Evolutionary conservation across 2,113 vertebrate genomes (phyloP).

Genomic region (Epinephelus moara): DNA sequence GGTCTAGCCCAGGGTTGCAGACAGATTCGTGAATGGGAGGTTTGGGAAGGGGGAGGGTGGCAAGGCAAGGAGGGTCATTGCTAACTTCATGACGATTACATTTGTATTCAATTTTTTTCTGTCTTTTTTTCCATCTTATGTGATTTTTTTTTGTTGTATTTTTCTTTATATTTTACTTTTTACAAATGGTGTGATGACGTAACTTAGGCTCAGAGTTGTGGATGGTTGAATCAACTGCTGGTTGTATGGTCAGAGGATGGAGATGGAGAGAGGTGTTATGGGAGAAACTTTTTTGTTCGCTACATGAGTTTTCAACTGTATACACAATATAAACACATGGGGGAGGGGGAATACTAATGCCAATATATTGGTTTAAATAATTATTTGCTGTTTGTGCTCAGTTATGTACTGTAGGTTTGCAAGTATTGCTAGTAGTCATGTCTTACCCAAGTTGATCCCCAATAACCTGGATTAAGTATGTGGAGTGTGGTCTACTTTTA

Average conservation of each 20-base stretch:
- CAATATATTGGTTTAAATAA: conserved; percentile 57
- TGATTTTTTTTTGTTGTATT: conserved; percentile 67
- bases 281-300: conserved; percentile 61
- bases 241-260: conserved; percentile 80
- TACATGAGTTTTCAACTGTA: conserved; percentile 70
- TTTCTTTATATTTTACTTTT: conserved; percentile 63
- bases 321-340: conserved; percentile 72
- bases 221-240: conserved; percentile 87
- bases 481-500: conserved; percentile 39
- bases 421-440: conserved; percentile 73
- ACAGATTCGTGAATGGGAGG: conserved; percentile 77
- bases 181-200: conserved; percentile 68
- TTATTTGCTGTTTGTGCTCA: conserved; percentile 80
- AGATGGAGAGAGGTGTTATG: conserved; percentile 75
- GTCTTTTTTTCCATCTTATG: conserved; percentile 48
- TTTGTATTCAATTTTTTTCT: conserved; percentile 49
- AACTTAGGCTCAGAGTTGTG: conserved; percentile 79
- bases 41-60: conserved; percentile 58
- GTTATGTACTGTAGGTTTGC: conserved; percentile 61
- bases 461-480: conserved; percentile 62
- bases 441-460: conserved; percentile 68
- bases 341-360: conserved; percentile 49
- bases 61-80: conserved; percentile 76
- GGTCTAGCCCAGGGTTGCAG: conserved; percentile 88
- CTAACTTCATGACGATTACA: conserved; percentile 66